Base-by-base conservation (phyloP, 2,797 vertebrate species). In the Lepilemur ruficaudatus region DNA sequence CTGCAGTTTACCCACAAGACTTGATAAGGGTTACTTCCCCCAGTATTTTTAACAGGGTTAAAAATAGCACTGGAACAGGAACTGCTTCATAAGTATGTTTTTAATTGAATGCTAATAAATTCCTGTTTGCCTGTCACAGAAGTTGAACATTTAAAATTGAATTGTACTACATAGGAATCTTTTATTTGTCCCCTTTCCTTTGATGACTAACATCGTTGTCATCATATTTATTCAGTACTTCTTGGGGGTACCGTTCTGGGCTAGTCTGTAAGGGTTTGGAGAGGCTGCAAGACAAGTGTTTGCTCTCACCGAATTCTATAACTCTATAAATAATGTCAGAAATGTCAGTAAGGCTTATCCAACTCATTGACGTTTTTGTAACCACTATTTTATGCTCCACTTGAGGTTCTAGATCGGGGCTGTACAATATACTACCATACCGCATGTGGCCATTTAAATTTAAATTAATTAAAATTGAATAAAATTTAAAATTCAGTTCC, bases 21-120 rank as follows among this genome's bases (percentile, higher is more conserved):
- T n/a, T 9, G 92, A 14, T 63, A 35, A 67, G 57, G n/a, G 15
- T 14, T 25, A 41, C 96, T 95, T 89, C 89, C 78, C 80, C 46
- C 30, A 0, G 0, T 4, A 23, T 57, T 23, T 9, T 57, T 57
- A 50, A 12, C 35, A 76, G 48, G 2, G 7, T 55, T 92, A 67
- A 25, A 89, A 80, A 79, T 50, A 85, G 69, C 46, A 35, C 81
- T 15, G 43, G 46, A 32, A 20, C 46, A 38, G 85, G 22, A 85
- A 63, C 83, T 69, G 92, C 75, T n/a, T 12, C 32, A 4, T n/a
- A 13, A 70, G 46, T 22, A 13, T 20, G 46, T 46, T 69, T 18
- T 35, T 35, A 35, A 22, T 22, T 59, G 76, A 61, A 1, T 35
- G 41, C 69, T 1, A 30, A 12, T 63, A 28, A 1, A 11, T 35